These are phyloP conservation scores for Trichogramma pretiosum DNA, from an alignment of 1,140 invertebrate species.

Conservation along the genomic window DNA sequence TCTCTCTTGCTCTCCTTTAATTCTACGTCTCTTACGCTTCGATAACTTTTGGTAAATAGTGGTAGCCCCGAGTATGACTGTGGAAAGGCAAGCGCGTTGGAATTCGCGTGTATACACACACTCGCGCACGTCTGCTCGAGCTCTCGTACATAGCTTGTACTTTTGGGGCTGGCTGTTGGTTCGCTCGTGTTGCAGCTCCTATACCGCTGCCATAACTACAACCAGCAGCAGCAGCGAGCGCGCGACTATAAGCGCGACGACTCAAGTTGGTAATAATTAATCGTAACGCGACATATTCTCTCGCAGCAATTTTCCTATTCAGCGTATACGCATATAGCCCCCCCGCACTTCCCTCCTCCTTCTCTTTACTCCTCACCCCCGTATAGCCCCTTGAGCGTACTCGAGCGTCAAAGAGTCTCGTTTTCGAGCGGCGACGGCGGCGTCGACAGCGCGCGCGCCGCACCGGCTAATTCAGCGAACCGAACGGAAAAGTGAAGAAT, in stretches of 20 bases:
- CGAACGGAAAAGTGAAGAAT: constrained; percentile 19
- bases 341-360: not conserved
- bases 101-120: not conserved
- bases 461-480: constrained; percentile 18
- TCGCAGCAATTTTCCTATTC: not conserved
- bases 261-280: constrained; percentile 28
- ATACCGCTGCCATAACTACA: no score
- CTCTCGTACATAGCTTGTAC: no score
- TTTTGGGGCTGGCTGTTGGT: no score
- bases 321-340: not conserved
- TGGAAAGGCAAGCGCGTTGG: constrained; percentile 29
- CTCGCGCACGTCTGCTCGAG: not conserved
- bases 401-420: constrained; percentile 22
- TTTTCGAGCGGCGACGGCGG: constrained; percentile 16
- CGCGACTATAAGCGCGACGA: constrained; percentile 28
- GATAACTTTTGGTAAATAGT: constrained; percentile 33
- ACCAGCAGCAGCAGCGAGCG: constrained; percentile 3
- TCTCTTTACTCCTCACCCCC: not conserved
- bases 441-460: constrained; percentile 5
- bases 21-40: constrained; percentile 33
- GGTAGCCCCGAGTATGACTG: constrained; percentile 9
- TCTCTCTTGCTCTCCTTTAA: constrained; percentile 30
- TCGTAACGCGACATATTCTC: constrained; percentile 22
- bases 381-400: constrained; percentile 2
- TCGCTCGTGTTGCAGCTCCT: no score